These are phyloP conservation scores for Troilus luridus DNA, from an alignment of 2,888 invertebrate genomes.

Conservation along the genomic window DNA sequence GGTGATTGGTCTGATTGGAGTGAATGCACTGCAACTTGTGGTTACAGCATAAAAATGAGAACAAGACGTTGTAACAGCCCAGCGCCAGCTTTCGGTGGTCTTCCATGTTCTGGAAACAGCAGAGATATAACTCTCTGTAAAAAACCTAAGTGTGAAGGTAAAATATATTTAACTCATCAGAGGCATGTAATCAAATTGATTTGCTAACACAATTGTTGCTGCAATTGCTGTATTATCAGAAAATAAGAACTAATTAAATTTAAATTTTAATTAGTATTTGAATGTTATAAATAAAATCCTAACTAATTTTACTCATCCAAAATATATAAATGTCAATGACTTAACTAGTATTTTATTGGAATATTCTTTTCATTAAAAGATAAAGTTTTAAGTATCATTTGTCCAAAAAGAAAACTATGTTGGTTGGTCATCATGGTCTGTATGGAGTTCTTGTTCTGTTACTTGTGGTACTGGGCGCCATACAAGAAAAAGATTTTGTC, in stretches of 20 bases:
- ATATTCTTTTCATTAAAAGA: background rate
- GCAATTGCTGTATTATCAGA: too few relatives aligned
- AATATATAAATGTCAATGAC: background rate
- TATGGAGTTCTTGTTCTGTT: constrained; percentile 74
- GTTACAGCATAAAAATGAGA: constrained; percentile 72
- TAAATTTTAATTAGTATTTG: background rate
- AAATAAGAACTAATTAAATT: background rate
- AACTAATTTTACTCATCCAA: background rate
- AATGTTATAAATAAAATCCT: background rate
- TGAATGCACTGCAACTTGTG: constrained; percentile 73
- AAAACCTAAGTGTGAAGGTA: constrained; percentile 48
- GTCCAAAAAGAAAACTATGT: background rate
- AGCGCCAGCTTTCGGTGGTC: constrained; percentile 70
- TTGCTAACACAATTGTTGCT: background rate
- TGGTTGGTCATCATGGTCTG: constrained; percentile 70
- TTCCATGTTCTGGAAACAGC: constrained; percentile 68
- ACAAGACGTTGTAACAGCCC: constrained; percentile 72
- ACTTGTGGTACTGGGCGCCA: constrained; percentile 73
- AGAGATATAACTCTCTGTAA: constrained; percentile 45
- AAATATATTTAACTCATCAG: background rate
- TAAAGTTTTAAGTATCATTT: background rate
- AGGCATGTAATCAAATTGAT: background rate
- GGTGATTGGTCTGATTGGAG: constrained; percentile 74
- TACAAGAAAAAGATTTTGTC: constrained; percentile 72
- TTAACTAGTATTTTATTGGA: background rate